Percentiles rank a stretch among this genome's conserved stretches.
Evolutionary conservation across 2,797 vertebrate genomes (phyloP).

Genomic region (Paguma larvata): DNA sequence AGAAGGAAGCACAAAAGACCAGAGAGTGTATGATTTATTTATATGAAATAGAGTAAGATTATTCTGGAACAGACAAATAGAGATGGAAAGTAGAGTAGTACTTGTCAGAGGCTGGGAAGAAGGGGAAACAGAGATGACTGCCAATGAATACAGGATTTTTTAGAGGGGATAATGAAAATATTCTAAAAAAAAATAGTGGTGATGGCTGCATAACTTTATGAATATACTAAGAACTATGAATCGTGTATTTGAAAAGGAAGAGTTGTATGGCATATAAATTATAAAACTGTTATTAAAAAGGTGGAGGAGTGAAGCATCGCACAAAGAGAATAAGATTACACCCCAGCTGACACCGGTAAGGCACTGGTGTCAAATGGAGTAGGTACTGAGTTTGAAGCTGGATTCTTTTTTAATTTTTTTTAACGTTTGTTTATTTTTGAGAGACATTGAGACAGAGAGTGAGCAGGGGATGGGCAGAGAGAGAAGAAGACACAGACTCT

Average conservation of each 20-base stretch:
- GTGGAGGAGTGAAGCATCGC: not conserved
- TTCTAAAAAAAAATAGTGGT: not conserved
- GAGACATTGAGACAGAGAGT: too few species aligned
- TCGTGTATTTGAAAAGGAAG: not conserved
- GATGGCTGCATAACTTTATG: not conserved
- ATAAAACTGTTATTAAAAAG: not conserved
- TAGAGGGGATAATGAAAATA: not conserved
- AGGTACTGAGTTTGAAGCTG: not conserved
- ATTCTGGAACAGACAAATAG: not conserved
- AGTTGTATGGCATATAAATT: not conserved
- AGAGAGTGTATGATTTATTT: not conserved
- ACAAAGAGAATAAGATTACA: not conserved
- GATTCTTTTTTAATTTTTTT: not conserved
- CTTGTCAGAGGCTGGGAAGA: not conserved
- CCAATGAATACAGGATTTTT: not conserved
- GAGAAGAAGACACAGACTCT: too few species aligned
- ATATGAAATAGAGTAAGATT: not conserved
- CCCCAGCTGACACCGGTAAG: not conserved
- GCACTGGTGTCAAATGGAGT: not conserved
- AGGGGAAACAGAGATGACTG: not conserved
- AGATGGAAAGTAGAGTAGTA: not conserved
- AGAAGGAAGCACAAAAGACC: not conserved
- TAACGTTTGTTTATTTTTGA: too few species aligned
- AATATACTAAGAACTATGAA: not conserved
- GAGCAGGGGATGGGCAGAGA: too few species aligned